A percentile compares a stretch with the other conserved stretches of the same genome.
Evolutionary conservation across 2,113 vertebrate genomes (phyloP).

Genomic region (Chaetops frenatus): DNA sequence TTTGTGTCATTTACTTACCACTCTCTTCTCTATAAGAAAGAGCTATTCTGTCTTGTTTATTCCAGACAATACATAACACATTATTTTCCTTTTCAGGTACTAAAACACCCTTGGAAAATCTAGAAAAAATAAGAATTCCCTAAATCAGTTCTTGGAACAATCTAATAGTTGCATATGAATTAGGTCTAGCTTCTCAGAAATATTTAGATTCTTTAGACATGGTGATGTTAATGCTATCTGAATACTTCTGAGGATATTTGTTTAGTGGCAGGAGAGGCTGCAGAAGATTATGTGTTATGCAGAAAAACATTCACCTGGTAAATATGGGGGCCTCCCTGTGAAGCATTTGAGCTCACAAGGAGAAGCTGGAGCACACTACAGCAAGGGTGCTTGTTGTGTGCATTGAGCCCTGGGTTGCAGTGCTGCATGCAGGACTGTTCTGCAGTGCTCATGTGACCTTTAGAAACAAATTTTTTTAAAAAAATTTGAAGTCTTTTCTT

Average conservation of each 20-base stretch:
- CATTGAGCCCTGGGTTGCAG: not conserved
- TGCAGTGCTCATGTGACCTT: not conserved
- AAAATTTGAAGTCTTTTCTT: not conserved
- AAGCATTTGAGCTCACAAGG: not conserved
- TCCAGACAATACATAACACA: not conserved
- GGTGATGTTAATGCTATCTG: not conserved
- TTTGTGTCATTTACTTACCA: not conserved
- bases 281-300: not conserved
- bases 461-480: accelerated
- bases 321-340: not conserved
- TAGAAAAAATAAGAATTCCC: not conserved
- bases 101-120: not conserved
- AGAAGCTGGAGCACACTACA: not conserved
- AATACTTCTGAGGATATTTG: not conserved
- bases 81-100: not conserved
- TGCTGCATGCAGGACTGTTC: not conserved
- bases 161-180: not conserved
- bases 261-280: not conserved
- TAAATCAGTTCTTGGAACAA: not conserved
- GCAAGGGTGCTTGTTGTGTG: not conserved
- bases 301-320: not conserved
- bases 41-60: not conserved
- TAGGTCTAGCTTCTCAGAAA: not conserved
- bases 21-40: not conserved
- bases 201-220: not conserved